Evolutionary conservation across 2,797 vertebrate species (phyloP), one percentile per base, ranked within the genome.

Genomic region (Lutjanus argentimaculatus): DNA sequence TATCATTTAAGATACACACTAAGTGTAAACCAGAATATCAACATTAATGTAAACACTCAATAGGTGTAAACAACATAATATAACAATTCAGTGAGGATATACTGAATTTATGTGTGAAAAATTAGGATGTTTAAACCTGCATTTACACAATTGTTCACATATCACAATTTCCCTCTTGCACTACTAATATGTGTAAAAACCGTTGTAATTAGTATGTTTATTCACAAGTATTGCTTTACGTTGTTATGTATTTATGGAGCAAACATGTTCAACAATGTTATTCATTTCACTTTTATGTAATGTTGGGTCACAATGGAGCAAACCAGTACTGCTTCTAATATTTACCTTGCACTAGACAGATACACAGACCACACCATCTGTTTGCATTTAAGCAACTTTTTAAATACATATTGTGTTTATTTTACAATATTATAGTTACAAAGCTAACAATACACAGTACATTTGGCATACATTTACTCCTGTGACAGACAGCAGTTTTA

Each of bases 321-420:
- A 13, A 25, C 46, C 7, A 51, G 22, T 22, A 13, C 30, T 68
- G 4, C 43, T 1, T 15, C 9, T 51, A 5, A 21, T 36, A 48
- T 59, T 17, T 25, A 30, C 46, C 66, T 55, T 61, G 4, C 6
- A 72, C 36, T n/a, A 58, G 11, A 67, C 22, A 77, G 14, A 76
- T 22, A n/a, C 11, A 48, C 5, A 65, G 30, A 64, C 40, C 40
- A 58, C 53, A 79, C 7, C 59, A 17, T 19, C 22, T 21, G 30
- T 22, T 72, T n/a, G 64, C 30, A 74, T 72, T 64, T 7, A 51
- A 75, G 48, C 21, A 48, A 13, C 45, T 11, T 76, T 81, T 87
- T 72, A 83, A 86, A 80, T 72, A 72, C 8, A 81, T n/a, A 21
- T 42, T 46, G 2, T 40, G 7, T 61, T 52, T 17, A 68, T 71